These are phyloP conservation scores for Astropecten irregularis DNA, from an alignment of 53 echinoderm and acorn worm genomes.

Conservation along the genomic window DNA sequence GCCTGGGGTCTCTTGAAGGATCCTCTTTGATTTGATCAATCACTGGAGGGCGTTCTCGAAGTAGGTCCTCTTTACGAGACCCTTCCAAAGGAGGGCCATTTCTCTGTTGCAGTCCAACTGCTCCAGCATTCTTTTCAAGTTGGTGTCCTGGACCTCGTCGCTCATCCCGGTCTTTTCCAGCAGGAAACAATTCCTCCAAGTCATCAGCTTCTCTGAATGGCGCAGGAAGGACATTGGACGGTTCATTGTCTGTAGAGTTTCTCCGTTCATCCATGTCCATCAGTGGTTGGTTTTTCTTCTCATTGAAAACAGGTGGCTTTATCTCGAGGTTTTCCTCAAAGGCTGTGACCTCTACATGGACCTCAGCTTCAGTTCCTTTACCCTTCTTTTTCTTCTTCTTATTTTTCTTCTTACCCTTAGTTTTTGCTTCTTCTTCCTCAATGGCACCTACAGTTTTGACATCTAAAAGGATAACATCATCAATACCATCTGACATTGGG, in stretches of 20 bases:
- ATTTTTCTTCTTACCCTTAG: constrained; percentile 16
- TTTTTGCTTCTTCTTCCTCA: constrained; percentile 3
- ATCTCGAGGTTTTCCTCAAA: constrained; percentile 28
- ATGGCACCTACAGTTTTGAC: not conserved
- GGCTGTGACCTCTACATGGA: constrained; percentile 5
- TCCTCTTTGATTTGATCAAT: not conserved
- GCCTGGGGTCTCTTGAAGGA: not conserved
- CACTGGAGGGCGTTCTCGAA: not conserved
- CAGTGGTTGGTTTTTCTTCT: constrained; percentile 35
- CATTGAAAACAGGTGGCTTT: constrained; percentile 28
- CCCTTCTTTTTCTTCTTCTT: constrained; percentile 41
- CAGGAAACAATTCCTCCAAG: constrained; percentile 30
- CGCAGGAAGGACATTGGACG: constrained; percentile 63
- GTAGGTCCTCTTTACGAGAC: not conserved
- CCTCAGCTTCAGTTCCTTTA: constrained; percentile 19
- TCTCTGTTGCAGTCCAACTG: not conserved
- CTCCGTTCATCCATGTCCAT: constrained; percentile 71
- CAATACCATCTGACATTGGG: not conserved
- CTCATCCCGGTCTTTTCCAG: constrained; percentile 37
- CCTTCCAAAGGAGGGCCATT: not conserved
- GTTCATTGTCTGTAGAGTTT: constrained; percentile 44
- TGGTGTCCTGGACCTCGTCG: constrained; percentile 33
- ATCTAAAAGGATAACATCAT: not conserved
- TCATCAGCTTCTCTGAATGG: constrained; percentile 71
- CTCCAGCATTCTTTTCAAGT: not conserved